These are phyloP conservation scores for Drusus annulatus DNA, from an alignment of 1,140 invertebrate species.

Conservation along the genomic window DNA sequence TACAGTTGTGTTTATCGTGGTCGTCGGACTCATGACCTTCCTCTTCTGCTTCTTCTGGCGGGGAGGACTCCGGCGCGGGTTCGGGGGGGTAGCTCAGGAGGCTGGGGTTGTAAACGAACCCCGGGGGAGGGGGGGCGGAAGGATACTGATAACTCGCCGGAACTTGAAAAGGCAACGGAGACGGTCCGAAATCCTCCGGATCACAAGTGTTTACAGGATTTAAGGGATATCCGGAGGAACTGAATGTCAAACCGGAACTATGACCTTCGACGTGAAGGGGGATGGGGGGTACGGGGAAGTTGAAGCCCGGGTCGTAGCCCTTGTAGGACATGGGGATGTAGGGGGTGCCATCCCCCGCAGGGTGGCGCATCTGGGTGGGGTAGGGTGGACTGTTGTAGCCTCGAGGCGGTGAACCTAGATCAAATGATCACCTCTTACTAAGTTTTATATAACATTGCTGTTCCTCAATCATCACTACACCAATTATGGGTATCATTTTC, in stretches of 20 bases:
- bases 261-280: too few species aligned
- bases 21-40: background rate
- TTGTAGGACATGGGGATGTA: background rate
- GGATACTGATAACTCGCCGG: background rate
- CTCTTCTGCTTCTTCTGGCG: background rate
- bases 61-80: background rate
- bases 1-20: constrained; percentile 5
- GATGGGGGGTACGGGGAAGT: background rate
- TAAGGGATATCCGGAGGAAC: background rate
- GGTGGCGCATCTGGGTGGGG: background rate
- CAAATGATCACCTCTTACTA: constrained; percentile 35
- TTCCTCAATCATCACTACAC: too few species aligned
- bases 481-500: too few species aligned
- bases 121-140: constrained; percentile 14
- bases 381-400: constrained; percentile 24
- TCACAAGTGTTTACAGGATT: constrained; percentile 41
- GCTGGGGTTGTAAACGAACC: constrained; percentile 38
- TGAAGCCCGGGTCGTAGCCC: constrained; percentile 10
- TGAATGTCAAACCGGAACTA: background rate
- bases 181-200: constrained; percentile 43
- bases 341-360: background rate
- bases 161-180: constrained; percentile 7
- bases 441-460: constrained; percentile 1
- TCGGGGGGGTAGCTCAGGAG: constrained; percentile 19
- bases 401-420: constrained; percentile 53